These are phyloP conservation scores for Cebidichthys violaceus DNA, from an alignment of 2,113 vertebrate genomes.

Conservation along the genomic window DNA sequence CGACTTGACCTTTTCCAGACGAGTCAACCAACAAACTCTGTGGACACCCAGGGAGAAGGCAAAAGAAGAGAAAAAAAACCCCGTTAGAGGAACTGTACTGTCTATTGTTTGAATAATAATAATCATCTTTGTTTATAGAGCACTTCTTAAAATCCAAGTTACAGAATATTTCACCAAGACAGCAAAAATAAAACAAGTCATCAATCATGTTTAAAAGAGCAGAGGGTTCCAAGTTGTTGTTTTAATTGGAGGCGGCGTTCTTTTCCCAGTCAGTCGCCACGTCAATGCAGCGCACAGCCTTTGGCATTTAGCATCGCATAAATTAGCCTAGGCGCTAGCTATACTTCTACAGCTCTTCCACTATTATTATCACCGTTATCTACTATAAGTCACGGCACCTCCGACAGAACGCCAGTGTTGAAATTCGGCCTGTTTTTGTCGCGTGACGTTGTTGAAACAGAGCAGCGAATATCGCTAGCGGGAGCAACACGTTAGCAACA, in stretches of 20 bases:
- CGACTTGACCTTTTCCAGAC: slow-evolving; percentile 88
- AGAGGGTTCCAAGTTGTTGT: background rate
- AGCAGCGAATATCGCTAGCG: no score
- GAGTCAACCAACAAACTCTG: slow-evolving; percentile 85
- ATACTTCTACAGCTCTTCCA: no score
- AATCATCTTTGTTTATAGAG: background rate
- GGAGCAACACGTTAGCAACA: no score
- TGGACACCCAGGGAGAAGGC: slow-evolving; percentile 71
- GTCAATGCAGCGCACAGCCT: background rate
- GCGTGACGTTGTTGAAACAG: no score
- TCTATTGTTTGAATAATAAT: slow-evolving; percentile 10
- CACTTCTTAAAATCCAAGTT: background rate
- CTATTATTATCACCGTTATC: no score
- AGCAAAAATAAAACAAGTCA: background rate
- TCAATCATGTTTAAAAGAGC: background rate
- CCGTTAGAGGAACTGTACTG: slow-evolving; percentile 26
- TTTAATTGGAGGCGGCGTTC: background rate
- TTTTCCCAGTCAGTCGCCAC: background rate
- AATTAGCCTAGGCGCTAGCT: background rate
- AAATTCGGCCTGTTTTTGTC: no score
- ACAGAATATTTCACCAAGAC: background rate
- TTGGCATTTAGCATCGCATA: background rate
- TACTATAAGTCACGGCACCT: no score
- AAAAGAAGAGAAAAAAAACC: background rate
- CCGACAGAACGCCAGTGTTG: no score